A percentile compares a stretch with the other conserved stretches of the same genome.
Conservation (phyloP, 2,797 vertebrate species). For the Clarias platycephalus region DNA sequence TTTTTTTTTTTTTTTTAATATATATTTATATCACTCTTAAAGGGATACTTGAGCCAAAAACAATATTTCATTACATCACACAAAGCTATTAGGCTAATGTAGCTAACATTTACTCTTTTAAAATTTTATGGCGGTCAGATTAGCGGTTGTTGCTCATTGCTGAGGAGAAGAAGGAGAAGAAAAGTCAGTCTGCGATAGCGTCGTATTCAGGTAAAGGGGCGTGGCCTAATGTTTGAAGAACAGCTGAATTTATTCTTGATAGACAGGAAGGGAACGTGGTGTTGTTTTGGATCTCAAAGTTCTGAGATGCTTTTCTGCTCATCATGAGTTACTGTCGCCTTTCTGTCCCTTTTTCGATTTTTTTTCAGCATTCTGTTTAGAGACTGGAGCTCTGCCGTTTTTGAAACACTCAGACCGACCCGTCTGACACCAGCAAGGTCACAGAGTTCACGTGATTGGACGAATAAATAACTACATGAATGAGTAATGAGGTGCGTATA, state of each 20-base stretch:
- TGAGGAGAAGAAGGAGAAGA: neutral
- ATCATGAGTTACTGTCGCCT: neutral
- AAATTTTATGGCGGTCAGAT: neutral
- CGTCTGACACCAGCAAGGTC: neutral
- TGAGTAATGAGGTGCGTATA: too few species aligned
- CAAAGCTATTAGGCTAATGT: neutral
- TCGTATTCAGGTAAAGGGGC: neutral
- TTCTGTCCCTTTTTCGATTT: neutral
- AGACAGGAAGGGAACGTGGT: neutral
- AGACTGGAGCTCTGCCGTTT: neutral
- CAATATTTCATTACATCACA: neutral
- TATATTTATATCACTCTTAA: neutral
- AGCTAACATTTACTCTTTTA: neutral
- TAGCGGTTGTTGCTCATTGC: neutral
- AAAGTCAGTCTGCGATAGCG: neutral
- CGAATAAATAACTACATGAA: neutral
- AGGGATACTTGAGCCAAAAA: neutral
- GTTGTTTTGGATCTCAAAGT: neutral
- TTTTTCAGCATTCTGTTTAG: too few species aligned
- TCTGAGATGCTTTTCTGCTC: neutral
- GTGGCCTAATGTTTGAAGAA: neutral
- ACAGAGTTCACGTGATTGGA: neutral
- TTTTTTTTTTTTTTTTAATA: neutral
- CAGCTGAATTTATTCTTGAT: neutral
- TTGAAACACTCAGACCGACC: neutral